These are phyloP conservation scores for Elaeidobius kamerunicus DNA, from an alignment of 2,888 invertebrate species.

Conservation along the genomic window DNA sequence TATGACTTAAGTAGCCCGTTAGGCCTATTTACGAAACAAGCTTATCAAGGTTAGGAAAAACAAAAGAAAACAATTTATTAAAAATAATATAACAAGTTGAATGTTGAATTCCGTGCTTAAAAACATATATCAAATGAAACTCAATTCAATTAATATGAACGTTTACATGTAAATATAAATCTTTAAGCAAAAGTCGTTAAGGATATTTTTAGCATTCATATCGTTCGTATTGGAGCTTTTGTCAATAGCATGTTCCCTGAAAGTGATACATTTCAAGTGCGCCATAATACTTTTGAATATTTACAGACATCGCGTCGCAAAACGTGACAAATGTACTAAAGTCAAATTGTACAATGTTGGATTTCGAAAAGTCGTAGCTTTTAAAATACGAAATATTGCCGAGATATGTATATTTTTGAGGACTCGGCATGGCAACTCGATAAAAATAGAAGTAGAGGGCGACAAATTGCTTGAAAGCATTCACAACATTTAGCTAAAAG, in stretches of 20 bases:
- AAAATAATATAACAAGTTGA: no score
- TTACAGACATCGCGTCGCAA: constrained; percentile 14
- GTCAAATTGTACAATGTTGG: constrained; percentile 10
- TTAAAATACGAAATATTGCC: not conserved
- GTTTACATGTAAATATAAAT: no score
- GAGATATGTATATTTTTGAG: not conserved
- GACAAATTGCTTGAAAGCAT: no score
- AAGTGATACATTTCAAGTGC: constrained; percentile 15
- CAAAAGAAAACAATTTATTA: no score
- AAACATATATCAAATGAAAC: no score
- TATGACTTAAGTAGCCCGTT: constrained; percentile 10
- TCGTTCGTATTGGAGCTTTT: not conserved
- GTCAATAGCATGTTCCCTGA: not conserved
- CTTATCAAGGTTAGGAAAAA: no score
- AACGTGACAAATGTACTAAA: constrained; percentile 19
- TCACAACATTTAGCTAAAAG: no score
- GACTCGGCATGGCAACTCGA: no score
- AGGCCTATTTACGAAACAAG: constrained; percentile 13
- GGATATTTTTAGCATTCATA: not conserved
- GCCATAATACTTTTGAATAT: constrained; percentile 17
- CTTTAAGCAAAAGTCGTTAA: no score
- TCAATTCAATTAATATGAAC: no score
- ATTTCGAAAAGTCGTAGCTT: not conserved
- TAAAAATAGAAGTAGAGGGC: no score
- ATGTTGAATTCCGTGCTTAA: no score